Conservation (phyloP, 2,888 invertebrate genomes). For the Erebia palarica region DNA sequence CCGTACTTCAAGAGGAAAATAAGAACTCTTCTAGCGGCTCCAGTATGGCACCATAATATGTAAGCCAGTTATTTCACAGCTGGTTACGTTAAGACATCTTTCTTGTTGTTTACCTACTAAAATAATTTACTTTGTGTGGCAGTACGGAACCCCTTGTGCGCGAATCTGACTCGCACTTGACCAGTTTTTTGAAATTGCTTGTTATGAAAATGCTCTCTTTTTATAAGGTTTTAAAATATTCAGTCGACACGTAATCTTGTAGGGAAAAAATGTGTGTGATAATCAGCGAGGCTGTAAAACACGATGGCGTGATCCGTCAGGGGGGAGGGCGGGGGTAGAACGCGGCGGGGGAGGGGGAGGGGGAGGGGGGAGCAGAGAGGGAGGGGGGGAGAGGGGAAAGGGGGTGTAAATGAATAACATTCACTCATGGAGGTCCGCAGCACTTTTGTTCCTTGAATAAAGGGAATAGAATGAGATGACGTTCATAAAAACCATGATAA, state of each 20-base stretch:
- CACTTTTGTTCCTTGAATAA: slow-evolving; percentile 16
- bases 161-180: not conserved
- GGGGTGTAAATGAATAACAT: slow-evolving; percentile 9
- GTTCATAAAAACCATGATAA: slow-evolving; percentile 11
- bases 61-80: too few species aligned
- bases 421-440: slow-evolving; percentile 8
- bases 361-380: not conserved
- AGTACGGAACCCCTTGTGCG: too few species aligned
- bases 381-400: not conserved
- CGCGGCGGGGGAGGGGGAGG: not conserved
- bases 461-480: not conserved
- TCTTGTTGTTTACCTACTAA: too few species aligned
- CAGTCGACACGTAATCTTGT: not conserved
- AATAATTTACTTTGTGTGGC: too few species aligned
- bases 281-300: slow-evolving; percentile 17
- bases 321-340: not conserved
- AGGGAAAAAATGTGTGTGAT: slow-evolving; percentile 12
- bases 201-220: not conserved
- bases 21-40: too few species aligned
- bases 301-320: slow-evolving; percentile 14
- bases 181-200: not conserved
- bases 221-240: not conserved
- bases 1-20: too few species aligned
- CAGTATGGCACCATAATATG: too few species aligned
- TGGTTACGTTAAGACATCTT: too few species aligned